Percentiles rank a stretch among this genome's conserved stretches.
Evolutionary conservation across 2,888 invertebrate genomes (phyloP).

Genomic region (Parnassius glacialis): DNA sequence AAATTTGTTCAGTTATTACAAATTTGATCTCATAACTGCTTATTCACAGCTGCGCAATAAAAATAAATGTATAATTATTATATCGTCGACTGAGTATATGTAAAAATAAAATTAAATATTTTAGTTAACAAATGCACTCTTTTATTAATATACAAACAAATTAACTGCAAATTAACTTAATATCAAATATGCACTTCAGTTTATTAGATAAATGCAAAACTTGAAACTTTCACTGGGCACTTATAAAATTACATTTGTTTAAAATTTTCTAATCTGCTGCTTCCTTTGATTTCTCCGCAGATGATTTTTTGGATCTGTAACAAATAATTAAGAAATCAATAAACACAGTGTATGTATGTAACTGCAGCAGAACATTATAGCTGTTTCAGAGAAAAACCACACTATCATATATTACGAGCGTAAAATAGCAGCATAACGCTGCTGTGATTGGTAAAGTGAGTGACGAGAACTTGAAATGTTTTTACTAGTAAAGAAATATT

Average conservation of each 20-base stretch:
- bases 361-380: too few species aligned
- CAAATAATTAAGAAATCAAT: constrained; percentile 21
- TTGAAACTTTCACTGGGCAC: constrained; percentile 19
- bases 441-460: too few species aligned
- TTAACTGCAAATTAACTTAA: constrained; percentile 10
- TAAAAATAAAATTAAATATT: constrained; percentile 15
- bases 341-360: neutral
- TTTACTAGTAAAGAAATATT: too few species aligned
- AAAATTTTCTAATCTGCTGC: constrained; percentile 43
- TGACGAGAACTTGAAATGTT: too few species aligned
- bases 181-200: constrained; percentile 9
- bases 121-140: constrained; percentile 22
- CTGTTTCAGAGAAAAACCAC: too few species aligned
- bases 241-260: constrained; percentile 14
- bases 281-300: constrained; percentile 50
- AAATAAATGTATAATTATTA: neutral
- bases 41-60: neutral
- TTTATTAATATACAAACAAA: constrained; percentile 21
- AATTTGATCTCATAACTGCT: constrained; percentile 7
- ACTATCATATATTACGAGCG: too few species aligned
- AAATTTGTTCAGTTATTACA: neutral
- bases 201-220: constrained; percentile 22
- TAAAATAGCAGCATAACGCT: too few species aligned
- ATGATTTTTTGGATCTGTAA: constrained; percentile 56
- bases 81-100: constrained; percentile 11